Evolutionary conservation across 1,140 invertebrate species (phyloP).

Genomic region (Kradibia gibbosae): DNA sequence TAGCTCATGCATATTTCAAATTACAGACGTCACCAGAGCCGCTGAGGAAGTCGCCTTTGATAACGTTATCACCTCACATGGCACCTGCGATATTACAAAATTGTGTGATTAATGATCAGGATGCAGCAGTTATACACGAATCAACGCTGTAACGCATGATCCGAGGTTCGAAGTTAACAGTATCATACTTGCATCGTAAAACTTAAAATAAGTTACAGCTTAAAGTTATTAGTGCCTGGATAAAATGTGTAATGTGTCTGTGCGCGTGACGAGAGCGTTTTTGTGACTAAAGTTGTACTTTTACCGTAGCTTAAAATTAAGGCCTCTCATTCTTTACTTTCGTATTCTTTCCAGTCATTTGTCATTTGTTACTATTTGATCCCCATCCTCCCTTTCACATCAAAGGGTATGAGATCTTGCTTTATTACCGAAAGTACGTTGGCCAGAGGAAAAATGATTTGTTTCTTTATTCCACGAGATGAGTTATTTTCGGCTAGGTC

Average conservation of each 20-base stretch:
- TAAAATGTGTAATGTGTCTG: constrained; percentile 52
- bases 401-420: not conserved
- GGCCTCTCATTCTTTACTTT: not conserved
- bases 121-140: constrained; percentile 67
- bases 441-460: not conserved
- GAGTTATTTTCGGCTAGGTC: not conserved
- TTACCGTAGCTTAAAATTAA: constrained; percentile 6
- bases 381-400: constrained; percentile 8
- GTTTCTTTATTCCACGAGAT: not conserved
- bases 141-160: constrained; percentile 71
- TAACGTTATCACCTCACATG: constrained; percentile 63
- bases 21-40: constrained; percentile 67
- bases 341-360: not conserved
- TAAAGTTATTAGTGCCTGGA: constrained; percentile 62
- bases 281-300: constrained; percentile 26
- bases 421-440: not conserved
- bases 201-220: constrained; percentile 1
- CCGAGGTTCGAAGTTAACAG: constrained; percentile 59
- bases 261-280: constrained; percentile 15
- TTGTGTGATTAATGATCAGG: constrained; percentile 54
- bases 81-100: constrained; percentile 59
- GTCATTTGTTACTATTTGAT: not conserved
- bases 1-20: constrained; percentile 15
- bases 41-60: constrained; percentile 66
- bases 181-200: not conserved